These are phyloP conservation scores for Salticus scenicus DNA, from an alignment of 2,888 invertebrate genomes.

Conservation along the genomic window DNA sequence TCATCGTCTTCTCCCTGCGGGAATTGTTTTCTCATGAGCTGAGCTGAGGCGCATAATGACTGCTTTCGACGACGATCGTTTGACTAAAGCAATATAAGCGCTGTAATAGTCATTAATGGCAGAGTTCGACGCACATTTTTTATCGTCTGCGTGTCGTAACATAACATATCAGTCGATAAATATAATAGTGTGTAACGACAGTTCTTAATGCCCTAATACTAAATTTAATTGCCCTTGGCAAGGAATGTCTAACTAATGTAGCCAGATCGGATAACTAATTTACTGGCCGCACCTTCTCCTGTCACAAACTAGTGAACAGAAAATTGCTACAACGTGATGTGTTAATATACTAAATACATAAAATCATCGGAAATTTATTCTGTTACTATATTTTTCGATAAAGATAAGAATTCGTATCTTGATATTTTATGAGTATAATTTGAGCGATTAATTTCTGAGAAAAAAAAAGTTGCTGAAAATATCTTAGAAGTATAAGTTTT, in stretches of 20 bases:
- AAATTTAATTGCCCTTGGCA: conserved; percentile 9
- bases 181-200: background rate
- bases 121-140: background rate
- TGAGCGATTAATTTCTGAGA: too few relatives aligned
- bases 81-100: background rate
- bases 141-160: background rate
- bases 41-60: conserved; percentile 1
- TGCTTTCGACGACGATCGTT: conserved; percentile 10
- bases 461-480: too few relatives aligned
- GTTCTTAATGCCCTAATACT: background rate
- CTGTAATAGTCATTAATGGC: conserved; percentile 7
- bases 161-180: background rate
- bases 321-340: conserved; percentile 3
- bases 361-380: background rate
- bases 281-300: background rate
- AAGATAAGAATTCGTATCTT: background rate
- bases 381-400: background rate
- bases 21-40: conserved; percentile 4
- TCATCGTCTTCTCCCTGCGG: background rate
- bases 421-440: too few relatives aligned
- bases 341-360: background rate
- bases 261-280: background rate
- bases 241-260: background rate
- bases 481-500: too few relatives aligned
- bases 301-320: background rate